Percentiles rank a stretch among this genome's conserved stretches.
These are phyloP conservation scores for Blennius ocellaris DNA, from an alignment of 2,113 vertebrate genomes.

Conservation along the genomic window DNA sequence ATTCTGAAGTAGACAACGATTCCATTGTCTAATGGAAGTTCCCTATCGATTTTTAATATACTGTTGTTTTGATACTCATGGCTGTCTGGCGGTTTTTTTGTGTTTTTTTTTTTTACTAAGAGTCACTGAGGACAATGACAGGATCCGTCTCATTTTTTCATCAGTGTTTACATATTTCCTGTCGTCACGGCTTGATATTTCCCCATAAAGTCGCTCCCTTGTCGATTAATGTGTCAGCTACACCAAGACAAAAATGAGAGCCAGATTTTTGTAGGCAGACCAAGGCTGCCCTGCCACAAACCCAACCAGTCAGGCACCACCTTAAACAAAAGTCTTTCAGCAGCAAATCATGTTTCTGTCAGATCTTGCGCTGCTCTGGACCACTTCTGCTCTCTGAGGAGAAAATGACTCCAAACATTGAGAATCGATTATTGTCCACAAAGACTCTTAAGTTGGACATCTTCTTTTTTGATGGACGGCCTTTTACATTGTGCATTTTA, in stretches of 20 bases:
- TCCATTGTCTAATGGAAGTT: slow-evolving; percentile 22
- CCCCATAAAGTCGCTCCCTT: slow-evolving; percentile 44
- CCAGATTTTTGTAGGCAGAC: slow-evolving; percentile 59
- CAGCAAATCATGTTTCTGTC: slow-evolving; percentile 48
- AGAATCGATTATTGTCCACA: slow-evolving; percentile 40
- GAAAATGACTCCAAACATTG: slow-evolving; percentile 33
- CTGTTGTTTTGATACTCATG: slow-evolving; percentile 17
- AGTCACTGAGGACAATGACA: slow-evolving; percentile 41
- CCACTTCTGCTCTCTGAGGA: slow-evolving; percentile 6
- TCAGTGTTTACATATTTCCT: slow-evolving; percentile 60
- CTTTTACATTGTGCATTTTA: slow-evolving; percentile 53
- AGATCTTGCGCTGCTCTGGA: slow-evolving; percentile 31
- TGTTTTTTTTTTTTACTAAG: slow-evolving; percentile 26
- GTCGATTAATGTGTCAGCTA: slow-evolving; percentile 62
- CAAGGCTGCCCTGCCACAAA: slow-evolving; percentile 35
- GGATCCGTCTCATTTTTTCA: slow-evolving; percentile 50
- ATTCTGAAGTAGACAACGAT: not conserved
- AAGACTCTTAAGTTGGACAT: slow-evolving; percentile 37
- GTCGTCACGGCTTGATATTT: slow-evolving; percentile 52
- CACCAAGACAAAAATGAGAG: slow-evolving; percentile 46
- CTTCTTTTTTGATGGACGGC: slow-evolving; percentile 35
- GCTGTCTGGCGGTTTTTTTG: not conserved
- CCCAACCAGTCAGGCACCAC: slow-evolving; percentile 45
- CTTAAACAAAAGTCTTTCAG: slow-evolving; percentile 63
- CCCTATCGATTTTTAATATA: slow-evolving; percentile 13